phyloP scores from a whole-genome alignment of 64 coral and sea anemone genomes.

The Montipora sp. region DNA sequence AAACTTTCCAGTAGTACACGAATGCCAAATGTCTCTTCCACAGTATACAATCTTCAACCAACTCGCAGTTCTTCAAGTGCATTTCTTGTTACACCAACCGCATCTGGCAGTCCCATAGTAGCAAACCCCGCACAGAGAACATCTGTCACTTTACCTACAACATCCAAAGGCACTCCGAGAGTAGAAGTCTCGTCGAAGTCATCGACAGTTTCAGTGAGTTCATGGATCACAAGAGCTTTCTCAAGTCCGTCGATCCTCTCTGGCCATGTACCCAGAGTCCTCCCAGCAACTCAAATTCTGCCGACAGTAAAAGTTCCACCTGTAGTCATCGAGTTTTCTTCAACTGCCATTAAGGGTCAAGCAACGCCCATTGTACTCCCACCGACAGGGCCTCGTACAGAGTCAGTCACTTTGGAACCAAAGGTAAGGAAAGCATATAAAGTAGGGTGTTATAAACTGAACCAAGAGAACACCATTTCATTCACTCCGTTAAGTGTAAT shows the following conservation, averaged over 20 bases:
- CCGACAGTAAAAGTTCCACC: not conserved
- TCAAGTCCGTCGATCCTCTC: no score
- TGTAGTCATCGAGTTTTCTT: not conserved
- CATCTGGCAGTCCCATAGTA: no score
- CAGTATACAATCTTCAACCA: no score
- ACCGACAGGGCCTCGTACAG: not conserved
- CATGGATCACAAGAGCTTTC: not conserved
- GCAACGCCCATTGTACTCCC: not conserved
- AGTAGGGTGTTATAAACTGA: no score
- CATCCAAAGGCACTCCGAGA: not conserved
- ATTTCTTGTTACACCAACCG: not conserved
- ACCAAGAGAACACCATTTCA: no score
- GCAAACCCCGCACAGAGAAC: not conserved
- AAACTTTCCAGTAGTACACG: no score
- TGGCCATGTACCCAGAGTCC: no score
- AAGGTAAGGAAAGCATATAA: not conserved
- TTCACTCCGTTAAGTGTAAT: no score
- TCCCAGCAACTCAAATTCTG: not conserved
- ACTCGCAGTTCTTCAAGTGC: not conserved
- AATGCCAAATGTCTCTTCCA: not conserved
- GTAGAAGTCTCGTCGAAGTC: not conserved
- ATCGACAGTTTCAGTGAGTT: not conserved
- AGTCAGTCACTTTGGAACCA: not conserved
- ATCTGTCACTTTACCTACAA: not conserved
- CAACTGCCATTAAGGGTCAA: not conserved